phyloP scores from a whole-genome alignment of 2,888 invertebrate species.

The Copidosoma aretas region DNA sequence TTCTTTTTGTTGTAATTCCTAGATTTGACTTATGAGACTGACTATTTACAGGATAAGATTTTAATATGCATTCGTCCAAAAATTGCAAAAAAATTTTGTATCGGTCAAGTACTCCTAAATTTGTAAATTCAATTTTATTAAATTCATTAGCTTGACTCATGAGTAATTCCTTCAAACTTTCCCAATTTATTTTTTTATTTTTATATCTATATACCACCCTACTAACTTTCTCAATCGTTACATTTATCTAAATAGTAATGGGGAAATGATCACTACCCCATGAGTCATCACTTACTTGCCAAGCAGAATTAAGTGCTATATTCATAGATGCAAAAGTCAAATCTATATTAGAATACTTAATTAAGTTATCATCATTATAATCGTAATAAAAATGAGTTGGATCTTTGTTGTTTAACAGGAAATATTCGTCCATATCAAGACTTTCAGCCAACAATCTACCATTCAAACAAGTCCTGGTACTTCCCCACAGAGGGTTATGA shows the following conservation, averaged over 20 bases:
- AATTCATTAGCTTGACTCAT: not conserved
- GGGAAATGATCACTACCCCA: constrained; percentile 39
- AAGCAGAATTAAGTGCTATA: constrained; percentile 17
- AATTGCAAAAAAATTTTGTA: not conserved
- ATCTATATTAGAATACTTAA: constrained; percentile 35
- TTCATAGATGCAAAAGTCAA: constrained; percentile 26
- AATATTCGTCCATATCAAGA: constrained; percentile 13
- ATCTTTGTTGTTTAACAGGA: constrained; percentile 14
- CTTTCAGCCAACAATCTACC: constrained; percentile 19
- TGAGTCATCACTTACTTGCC: constrained; percentile 23
- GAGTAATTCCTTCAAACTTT: not conserved
- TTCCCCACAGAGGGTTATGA: constrained; percentile 31
- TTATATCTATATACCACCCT: constrained; percentile 29
- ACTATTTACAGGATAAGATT: not conserved
- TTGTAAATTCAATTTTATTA: constrained; percentile 3
- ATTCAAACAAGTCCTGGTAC: constrained; percentile 11
- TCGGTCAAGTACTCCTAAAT: constrained; percentile 1
- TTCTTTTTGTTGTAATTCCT: not conserved
- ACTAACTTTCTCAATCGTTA: not conserved
- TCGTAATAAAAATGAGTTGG: constrained; percentile 25
- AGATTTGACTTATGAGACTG: not conserved
- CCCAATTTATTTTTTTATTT: constrained; percentile 19
- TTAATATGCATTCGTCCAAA: not conserved
- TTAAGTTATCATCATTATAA: not conserved
- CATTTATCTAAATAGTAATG: constrained; percentile 26